Conservation (phyloP, 1,140 invertebrate genomes). For the Leptopilina boulardi region DNA sequence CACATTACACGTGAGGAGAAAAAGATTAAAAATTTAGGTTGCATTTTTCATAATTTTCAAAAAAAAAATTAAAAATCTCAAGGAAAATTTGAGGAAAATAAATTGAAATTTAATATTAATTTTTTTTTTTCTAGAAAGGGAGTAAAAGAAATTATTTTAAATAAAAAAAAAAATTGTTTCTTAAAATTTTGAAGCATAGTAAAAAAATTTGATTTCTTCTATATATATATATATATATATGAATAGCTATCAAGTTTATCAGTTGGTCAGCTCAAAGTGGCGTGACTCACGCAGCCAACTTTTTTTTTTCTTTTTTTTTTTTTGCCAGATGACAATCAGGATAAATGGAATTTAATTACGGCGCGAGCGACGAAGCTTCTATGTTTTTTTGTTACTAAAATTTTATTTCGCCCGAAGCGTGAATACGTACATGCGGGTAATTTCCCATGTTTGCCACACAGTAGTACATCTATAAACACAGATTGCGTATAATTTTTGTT, state of each 20-base stretch:
- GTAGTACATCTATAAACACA: background rate
- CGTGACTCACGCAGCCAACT: conserved; percentile 21
- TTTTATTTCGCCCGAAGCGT: conserved; percentile 27
- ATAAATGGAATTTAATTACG: conserved; percentile 60
- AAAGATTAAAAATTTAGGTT: background rate
- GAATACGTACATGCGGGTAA: conserved; percentile 3
- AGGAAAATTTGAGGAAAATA: too few species aligned
- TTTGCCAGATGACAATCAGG: conserved; percentile 51
- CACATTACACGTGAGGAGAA: background rate
- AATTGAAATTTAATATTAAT: too few species aligned
- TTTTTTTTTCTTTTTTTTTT: too few species aligned
- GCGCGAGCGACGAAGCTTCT: conserved; percentile 20
- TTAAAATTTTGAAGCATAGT: background rate
- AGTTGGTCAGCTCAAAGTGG: conserved; percentile 12
- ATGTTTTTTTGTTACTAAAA: conserved; percentile 28
- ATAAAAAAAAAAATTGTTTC: background rate
- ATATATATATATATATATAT: background rate
- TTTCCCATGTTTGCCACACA: background rate
- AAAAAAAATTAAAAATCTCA: too few species aligned
- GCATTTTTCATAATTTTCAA: too few species aligned
- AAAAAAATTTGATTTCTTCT: conserved; percentile 12
- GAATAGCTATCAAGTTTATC: background rate
- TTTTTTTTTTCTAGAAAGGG: too few species aligned
- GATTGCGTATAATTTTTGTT: conserved; percentile 6
- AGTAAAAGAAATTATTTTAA: background rate